Evolutionary conservation across 1,140 invertebrate genomes (phyloP), one percentile per base, ranked within the genome.

Genomic region (Hylyphantes graminicola): DNA sequence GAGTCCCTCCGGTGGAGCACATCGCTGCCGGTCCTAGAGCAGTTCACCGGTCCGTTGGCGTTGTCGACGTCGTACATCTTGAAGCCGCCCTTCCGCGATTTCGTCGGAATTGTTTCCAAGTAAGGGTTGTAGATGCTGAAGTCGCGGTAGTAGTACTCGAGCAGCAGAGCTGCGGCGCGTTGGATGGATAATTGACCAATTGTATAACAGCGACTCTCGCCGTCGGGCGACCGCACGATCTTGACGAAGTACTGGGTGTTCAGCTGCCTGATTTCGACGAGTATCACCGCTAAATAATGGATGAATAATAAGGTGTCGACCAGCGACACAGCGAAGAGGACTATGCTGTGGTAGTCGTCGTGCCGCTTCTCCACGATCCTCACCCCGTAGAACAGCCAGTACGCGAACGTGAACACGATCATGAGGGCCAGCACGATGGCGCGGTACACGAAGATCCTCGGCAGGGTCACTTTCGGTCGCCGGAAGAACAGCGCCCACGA

Each of bases 41-140:
- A 92, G 91, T 87, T 91, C 86, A 85, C 87, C 63, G 85, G 76
- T 54, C 87, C 86, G 51, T 87, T 89, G n/a, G 88, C 88, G 48
- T 90, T 95, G 88, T 99, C 97, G 0, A 99, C 96, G 89, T 99
- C 96, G 90, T 99, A 99, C 70, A 87, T 78, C 67, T 87, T 86
- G 55, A 87, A 84, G 15, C 63, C 78, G 6, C 61, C 61, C 51
- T 83, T 85, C n/a, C 85, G 48, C 12, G 57, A 63, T 48, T 95
- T 94, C 72, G 95, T 93, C 51, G 96, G 96, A 85, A 97, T 92
- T 78, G 96, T 93, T 89, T 98, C 96, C 86, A 99, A 91, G 89
- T 98, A 98, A 0, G 97, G 97, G 91, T 99, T 99, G 88, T 98
- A 99, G 81, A 97, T 96, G 0, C 95, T 93, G 90, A 99, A 99